These are phyloP conservation scores for Homarus gammarus DNA, from an alignment of 2,888 invertebrate genomes.

Conservation along the genomic window DNA sequence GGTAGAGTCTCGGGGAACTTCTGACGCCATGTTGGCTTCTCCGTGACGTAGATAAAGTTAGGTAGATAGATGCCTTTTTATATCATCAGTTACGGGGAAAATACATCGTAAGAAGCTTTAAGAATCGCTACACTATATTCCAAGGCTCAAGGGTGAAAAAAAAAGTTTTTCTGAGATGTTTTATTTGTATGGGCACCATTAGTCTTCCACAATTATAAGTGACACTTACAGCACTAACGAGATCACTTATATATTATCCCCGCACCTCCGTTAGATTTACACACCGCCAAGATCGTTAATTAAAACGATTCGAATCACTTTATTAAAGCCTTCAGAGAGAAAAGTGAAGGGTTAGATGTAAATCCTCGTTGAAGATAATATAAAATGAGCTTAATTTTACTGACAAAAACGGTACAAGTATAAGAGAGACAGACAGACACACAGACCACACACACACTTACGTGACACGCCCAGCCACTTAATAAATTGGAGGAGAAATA, in stretches of 20 bases:
- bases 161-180: background rate
- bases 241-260: background rate
- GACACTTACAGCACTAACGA: conserved; percentile 3
- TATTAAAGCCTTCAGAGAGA: background rate
- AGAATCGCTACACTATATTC: too few species aligned
- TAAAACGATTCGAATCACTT: background rate
- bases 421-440: background rate
- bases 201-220: conserved; percentile 12
- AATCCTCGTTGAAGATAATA: background rate
- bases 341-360: background rate
- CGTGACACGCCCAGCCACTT: conserved; percentile 22
- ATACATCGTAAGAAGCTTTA: too few species aligned
- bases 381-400: background rate
- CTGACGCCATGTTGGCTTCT: too few species aligned
- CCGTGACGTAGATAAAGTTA: too few species aligned
- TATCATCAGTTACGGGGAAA: too few species aligned
- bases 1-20: too few species aligned
- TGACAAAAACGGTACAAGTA: background rate
- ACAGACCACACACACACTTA: conserved; percentile 10
- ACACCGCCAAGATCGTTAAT: background rate
- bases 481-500: conserved; percentile 26
- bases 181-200: background rate
- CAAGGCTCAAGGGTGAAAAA: too few species aligned
- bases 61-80: too few species aligned
- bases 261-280: background rate